phyloP scores from a whole-genome alignment of 2,113 vertebrate species.

The Nycticebus coucang region DNA sequence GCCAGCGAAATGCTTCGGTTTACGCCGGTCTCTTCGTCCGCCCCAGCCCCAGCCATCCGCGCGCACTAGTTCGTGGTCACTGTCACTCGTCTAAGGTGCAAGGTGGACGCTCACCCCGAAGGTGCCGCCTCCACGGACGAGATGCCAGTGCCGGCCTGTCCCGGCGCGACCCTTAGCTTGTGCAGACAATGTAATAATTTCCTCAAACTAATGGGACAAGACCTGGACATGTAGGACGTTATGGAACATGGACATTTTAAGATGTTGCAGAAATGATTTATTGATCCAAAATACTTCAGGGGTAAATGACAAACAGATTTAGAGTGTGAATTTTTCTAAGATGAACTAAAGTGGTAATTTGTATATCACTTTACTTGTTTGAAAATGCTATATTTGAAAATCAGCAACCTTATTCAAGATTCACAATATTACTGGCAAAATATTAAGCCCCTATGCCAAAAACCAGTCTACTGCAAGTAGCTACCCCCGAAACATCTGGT shows the following conservation, averaged over 20 bases:
- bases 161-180: conserved; percentile 64
- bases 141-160: conserved; percentile 17
- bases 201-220: conserved; percentile 43
- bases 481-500: conserved; percentile 60
- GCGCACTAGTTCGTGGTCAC: background rate
- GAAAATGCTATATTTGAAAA: conserved; percentile 67
- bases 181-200: conserved; percentile 55
- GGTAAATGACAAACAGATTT: conserved; percentile 74
- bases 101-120: conserved; percentile 19
- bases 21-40: background rate
- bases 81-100: background rate
- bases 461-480: conserved; percentile 29
- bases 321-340: conserved; percentile 59
- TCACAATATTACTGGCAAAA: conserved; percentile 64
- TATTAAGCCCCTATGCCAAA: conserved; percentile 61
- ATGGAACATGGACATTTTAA: conserved; percentile 53
- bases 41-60: background rate
- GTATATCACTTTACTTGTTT: conserved; percentile 64
- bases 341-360: conserved; percentile 65
- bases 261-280: conserved; percentile 64
- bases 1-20: background rate
- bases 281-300: conserved; percentile 57
- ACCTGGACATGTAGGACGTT: conserved; percentile 32
- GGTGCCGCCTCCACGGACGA: background rate
- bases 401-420: conserved; percentile 65